A percentile compares a stretch with the other conserved stretches of the same genome.
phyloP scores from a whole-genome alignment of 1,140 invertebrate species.

The Riptortus pedestris region DNA sequence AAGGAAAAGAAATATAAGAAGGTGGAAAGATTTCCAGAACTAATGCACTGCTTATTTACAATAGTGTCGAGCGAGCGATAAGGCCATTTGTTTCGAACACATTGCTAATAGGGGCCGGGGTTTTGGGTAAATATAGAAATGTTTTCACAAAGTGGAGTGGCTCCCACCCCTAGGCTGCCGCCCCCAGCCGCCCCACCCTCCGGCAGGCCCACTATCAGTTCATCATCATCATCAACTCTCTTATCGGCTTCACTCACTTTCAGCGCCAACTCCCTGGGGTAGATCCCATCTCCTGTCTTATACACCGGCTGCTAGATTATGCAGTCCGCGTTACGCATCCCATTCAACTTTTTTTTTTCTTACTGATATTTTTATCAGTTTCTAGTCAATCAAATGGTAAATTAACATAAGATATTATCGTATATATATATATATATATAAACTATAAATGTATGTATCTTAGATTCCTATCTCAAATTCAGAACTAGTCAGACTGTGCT shows the following conservation, averaged over 20 bases:
- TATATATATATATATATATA: no score
- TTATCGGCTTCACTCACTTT: no score
- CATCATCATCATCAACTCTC: no score
- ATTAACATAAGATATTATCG: no score
- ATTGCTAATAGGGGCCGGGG: constrained; percentile 3
- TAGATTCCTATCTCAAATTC: no score
- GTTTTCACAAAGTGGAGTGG: constrained; percentile 5
- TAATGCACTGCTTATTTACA: neutral
- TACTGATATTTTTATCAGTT: no score
- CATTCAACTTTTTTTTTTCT: no score
- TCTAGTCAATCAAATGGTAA: no score
- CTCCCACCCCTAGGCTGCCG: neutral
- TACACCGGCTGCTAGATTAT: neutral
- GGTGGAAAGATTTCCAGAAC: neutral
- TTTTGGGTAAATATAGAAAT: constrained; percentile 1
- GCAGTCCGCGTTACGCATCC: no score
- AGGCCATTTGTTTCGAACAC: constrained; percentile 8
- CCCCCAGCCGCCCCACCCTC: neutral
- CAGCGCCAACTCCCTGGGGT: neutral
- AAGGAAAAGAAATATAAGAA: neutral
- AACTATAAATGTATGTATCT: no score
- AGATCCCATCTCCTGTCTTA: neutral
- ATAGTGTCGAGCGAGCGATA: neutral
- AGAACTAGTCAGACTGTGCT: no score
- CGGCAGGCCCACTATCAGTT: no score